A percentile compares a stretch with the other conserved stretches of the same genome.
These are phyloP conservation scores for Otolemur garnettii DNA, from an alignment of 2,113 vertebrate species.

Conservation along the genomic window DNA sequence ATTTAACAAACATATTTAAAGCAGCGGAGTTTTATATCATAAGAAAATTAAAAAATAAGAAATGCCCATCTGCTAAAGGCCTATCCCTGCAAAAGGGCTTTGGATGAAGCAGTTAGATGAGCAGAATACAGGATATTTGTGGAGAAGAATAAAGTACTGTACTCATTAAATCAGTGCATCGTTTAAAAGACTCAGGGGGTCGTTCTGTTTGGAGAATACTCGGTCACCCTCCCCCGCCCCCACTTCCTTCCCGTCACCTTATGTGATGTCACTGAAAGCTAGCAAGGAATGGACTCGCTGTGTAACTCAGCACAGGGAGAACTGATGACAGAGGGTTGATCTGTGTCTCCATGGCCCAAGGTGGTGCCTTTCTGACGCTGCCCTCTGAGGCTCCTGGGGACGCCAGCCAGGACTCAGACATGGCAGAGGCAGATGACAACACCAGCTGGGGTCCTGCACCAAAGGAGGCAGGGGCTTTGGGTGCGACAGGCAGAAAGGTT, in stretches of 20 bases:
- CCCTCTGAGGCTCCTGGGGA: neutral
- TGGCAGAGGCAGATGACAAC: neutral
- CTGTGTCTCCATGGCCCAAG: too few relatives aligned
- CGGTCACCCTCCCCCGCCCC: neutral
- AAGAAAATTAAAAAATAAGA: constrained; percentile 46
- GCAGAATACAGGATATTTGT: neutral
- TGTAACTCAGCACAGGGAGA: neutral
- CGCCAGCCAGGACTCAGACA: neutral
- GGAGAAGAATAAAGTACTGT: neutral
- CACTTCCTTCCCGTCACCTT: neutral
- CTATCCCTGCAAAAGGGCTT: too few relatives aligned
- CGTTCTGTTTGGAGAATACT: neutral
- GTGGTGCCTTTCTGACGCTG: too few relatives aligned
- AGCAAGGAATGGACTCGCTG: neutral
- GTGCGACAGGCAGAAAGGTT: neutral
- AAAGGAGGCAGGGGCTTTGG: neutral
- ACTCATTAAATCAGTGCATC: neutral
- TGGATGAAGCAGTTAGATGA: neutral
- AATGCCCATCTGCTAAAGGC: neutral
- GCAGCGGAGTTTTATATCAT: neutral
- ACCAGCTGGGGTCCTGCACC: neutral
- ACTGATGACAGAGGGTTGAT: neutral
- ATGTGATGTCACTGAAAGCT: neutral
- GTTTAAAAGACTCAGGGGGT: neutral
- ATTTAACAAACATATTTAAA: constrained; percentile 14